Conservation (phyloP, 2,888 invertebrate genomes). For the Melinaea menophilus region DNA sequence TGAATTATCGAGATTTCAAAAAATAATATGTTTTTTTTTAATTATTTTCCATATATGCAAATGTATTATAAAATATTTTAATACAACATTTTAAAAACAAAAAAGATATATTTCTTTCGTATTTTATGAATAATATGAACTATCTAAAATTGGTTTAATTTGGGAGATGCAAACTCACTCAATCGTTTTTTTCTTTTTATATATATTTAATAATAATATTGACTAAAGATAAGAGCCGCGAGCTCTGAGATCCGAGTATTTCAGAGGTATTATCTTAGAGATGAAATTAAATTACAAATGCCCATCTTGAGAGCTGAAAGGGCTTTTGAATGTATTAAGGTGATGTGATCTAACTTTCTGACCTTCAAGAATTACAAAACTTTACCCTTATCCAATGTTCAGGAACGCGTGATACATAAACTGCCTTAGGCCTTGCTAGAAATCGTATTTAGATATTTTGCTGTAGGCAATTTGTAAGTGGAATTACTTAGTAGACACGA, state of each 20-base stretch:
- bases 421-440: slow-evolving; percentile 10
- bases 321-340: slow-evolving; percentile 9
- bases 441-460: slow-evolving; percentile 7
- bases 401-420: slow-evolving; percentile 26
- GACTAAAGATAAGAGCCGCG: neutral
- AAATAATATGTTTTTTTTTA: too few species aligned
- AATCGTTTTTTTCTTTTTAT: too few species aligned
- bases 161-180: too few species aligned
- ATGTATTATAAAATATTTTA: too few species aligned
- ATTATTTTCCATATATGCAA: too few species aligned
- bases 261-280: slow-evolving; percentile 5
- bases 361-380: slow-evolving; percentile 11
- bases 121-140: too few species aligned
- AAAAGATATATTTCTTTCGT: too few species aligned
- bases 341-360: slow-evolving; percentile 11
- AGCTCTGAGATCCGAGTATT: slow-evolving; percentile 3
- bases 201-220: neutral
- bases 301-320: neutral
- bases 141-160: too few species aligned
- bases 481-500: neutral
- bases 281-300: slow-evolving; percentile 2
- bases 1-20: too few species aligned
- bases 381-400: slow-evolving; percentile 28
- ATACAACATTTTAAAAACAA: too few species aligned
- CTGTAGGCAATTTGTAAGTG: slow-evolving; percentile 5